Conservation (phyloP, 2,113 vertebrate genomes). For the Phasianus colchicus region DNA sequence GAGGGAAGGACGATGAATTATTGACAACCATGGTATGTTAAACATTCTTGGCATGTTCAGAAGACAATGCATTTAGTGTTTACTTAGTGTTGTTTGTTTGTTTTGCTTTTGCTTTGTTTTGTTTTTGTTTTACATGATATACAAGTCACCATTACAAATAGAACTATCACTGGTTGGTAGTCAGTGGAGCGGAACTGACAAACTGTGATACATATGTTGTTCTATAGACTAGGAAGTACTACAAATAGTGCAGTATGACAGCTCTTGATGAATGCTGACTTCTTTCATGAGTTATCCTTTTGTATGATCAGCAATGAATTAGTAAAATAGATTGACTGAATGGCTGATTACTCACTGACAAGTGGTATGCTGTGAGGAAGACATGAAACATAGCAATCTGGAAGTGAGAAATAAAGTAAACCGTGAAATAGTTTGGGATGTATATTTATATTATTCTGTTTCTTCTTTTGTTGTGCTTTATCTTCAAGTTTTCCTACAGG, state of each 20-base stretch:
- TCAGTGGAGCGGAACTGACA: background rate
- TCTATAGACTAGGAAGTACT: background rate
- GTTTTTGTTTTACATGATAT: background rate
- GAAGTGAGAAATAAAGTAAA: background rate
- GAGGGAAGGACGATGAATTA: constrained; percentile 88
- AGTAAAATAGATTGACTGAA: background rate
- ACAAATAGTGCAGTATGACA: background rate
- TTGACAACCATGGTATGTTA: constrained; percentile 91
- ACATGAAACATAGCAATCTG: background rate
- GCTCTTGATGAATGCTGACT: background rate
- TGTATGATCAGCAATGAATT: background rate
- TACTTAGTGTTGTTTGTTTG: background rate
- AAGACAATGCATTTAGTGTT: background rate
- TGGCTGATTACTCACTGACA: background rate
- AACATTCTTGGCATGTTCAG: background rate
- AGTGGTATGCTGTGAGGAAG: background rate
- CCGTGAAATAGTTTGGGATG: accelerated
- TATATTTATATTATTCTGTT: background rate
- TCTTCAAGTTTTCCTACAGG: background rate
- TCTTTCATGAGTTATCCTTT: background rate
- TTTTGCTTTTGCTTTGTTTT: background rate
- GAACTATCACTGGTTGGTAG: background rate
- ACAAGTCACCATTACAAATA: background rate
- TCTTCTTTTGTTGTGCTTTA: background rate
- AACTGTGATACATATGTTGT: background rate